These are phyloP conservation scores for Bovichtus variegatus DNA, from an alignment of 2,797 vertebrate genomes.

Conservation along the genomic window DNA sequence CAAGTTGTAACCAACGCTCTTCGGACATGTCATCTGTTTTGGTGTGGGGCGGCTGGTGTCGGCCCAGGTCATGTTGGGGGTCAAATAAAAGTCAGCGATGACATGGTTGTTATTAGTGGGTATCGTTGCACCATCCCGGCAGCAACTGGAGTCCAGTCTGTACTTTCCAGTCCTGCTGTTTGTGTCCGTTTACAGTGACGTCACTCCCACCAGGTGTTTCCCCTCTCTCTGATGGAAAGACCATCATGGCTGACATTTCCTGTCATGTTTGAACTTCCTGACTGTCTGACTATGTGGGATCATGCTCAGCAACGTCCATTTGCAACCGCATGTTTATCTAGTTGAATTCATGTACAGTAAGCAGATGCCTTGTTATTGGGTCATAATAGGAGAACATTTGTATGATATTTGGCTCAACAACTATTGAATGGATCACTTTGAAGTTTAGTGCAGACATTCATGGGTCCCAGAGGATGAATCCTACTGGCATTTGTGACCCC, in stretches of 20 bases:
- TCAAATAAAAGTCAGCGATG: slow-evolving; percentile 42
- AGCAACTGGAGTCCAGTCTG: slow-evolving; percentile 57
- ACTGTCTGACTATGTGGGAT: slow-evolving; percentile 53
- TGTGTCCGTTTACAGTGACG: slow-evolving; percentile 76
- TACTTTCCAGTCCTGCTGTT: slow-evolving; percentile 85
- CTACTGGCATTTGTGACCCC: not conserved
- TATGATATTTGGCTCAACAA: not conserved
- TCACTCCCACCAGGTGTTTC: slow-evolving; percentile 87
- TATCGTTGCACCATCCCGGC: slow-evolving; percentile 33
- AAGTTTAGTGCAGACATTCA: not conserved
- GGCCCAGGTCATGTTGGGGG: slow-evolving; percentile 34
- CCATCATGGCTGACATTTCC: slow-evolving; percentile 73
- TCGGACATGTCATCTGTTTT: slow-evolving; percentile 42
- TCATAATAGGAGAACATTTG: not conserved
- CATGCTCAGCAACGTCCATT: slow-evolving; percentile 10
- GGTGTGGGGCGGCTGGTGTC: slow-evolving; percentile 20
- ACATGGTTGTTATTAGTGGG: slow-evolving; percentile 59
- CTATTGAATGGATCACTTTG: not conserved
- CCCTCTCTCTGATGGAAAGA: slow-evolving; percentile 76
- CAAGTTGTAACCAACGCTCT: slow-evolving; percentile 21
- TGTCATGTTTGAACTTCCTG: slow-evolving; percentile 80
- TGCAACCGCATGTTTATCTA: slow-evolving; percentile 23
- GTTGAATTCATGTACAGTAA: slow-evolving; percentile 16
- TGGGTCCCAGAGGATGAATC: not conserved
- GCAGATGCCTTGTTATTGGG: not conserved